Percentiles rank a stretch among this genome's conserved stretches.
phyloP scores from a whole-genome alignment of 2,888 invertebrate species.

The Rutpela maculata region DNA sequence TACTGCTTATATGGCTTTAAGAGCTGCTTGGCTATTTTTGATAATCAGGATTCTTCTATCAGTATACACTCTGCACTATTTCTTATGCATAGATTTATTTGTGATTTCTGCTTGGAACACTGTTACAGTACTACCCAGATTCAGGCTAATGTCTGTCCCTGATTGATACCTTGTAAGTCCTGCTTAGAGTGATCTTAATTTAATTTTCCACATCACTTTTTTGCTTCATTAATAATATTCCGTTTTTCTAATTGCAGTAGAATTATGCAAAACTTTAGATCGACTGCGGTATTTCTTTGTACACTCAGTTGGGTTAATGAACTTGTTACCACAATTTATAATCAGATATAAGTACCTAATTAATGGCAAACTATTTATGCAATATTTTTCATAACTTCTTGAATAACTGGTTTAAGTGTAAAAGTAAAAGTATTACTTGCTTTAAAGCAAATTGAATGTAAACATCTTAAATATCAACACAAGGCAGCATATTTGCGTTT shows the following conservation, averaged over 20 bases:
- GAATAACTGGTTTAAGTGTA: slow-evolving; percentile 27
- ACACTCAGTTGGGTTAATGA: slow-evolving; percentile 21
- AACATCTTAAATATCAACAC: background rate
- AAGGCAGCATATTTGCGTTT: background rate
- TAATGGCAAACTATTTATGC: slow-evolving; percentile 26
- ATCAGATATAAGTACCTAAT: slow-evolving; percentile 10
- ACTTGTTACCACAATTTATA: slow-evolving; percentile 17
- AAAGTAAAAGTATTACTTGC: slow-evolving; percentile 24
- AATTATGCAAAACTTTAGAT: background rate
- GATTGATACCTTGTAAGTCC: no score
- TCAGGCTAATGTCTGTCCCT: no score
- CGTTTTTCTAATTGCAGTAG: background rate
- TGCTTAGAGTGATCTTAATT: no score
- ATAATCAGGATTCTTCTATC: no score
- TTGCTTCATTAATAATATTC: background rate
- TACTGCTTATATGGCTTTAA: no score
- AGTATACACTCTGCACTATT: no score
- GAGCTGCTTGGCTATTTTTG: no score
- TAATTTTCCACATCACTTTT: background rate
- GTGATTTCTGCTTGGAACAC: no score
- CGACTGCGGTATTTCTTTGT: background rate
- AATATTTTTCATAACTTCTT: slow-evolving; percentile 34
- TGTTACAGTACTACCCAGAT: no score
- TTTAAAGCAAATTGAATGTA: slow-evolving; percentile 8
- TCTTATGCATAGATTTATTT: no score